A percentile compares a stretch with the other conserved stretches of the same genome.
phyloP scores from a whole-genome alignment of 35 echinoderm and acorn worm genomes.

The Diadema setosum region DNA sequence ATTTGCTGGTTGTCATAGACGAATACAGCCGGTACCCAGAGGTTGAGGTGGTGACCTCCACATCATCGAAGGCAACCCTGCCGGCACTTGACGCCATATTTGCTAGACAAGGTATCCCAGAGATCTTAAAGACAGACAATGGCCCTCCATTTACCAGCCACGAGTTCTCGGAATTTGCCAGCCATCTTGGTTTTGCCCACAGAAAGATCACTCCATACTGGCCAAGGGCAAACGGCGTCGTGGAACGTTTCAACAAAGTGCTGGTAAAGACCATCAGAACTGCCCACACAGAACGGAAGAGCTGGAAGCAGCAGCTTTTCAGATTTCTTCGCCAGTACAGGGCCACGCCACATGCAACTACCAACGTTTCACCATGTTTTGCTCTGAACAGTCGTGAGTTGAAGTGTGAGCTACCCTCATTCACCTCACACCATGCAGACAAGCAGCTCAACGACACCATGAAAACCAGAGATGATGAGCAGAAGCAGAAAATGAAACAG shows the following conservation, averaged over 20 bases:
- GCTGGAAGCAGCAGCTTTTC: conserved; percentile 52
- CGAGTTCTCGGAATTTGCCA: conserved; percentile 28
- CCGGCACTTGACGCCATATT: not conserved
- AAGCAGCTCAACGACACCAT: no score
- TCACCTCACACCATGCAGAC: no score
- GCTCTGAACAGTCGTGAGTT: conserved; percentile 10
- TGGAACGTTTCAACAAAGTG: not conserved
- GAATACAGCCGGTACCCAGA: conserved; percentile 46
- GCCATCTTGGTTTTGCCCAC: conserved; percentile 47
- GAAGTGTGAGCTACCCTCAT: no score
- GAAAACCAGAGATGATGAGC: no score
- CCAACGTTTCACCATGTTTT: conserved; percentile 11
- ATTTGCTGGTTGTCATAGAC: conserved; percentile 53
- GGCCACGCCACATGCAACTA: conserved; percentile 49
- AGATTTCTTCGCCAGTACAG: conserved; percentile 60
- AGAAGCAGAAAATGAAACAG: no score
- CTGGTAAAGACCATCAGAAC: not conserved
- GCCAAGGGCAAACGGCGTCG: no score
- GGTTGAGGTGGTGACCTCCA: conserved; percentile 8
- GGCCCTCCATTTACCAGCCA: conserved; percentile 34
- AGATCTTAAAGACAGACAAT: conserved; percentile 50
- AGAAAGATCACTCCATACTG: no score
- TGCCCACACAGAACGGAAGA: not conserved
- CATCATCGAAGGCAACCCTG: conserved; percentile 37
- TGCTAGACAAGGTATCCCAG: conserved; percentile 10